Evolutionary conservation across 1,140 invertebrate species (phyloP).

Genomic region (Proctacanthus coquilletti): DNA sequence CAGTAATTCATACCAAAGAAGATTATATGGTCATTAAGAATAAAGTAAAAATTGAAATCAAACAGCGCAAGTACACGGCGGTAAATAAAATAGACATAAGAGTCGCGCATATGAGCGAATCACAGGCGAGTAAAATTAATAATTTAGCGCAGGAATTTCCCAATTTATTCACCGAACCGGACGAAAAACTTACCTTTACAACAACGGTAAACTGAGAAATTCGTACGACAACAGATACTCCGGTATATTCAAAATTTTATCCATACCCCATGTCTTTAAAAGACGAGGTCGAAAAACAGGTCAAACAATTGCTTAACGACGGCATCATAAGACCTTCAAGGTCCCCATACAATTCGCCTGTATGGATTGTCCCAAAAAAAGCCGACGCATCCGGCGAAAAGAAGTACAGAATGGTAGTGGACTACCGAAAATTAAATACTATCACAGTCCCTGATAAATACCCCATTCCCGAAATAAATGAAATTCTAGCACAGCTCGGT

Average conservation of each 20-base stretch:
- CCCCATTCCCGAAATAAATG: conserved; percentile 16
- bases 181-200: background rate
- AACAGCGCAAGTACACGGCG: no score
- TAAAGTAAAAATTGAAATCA: background rate
- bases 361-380: conserved; percentile 15
- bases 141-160: background rate
- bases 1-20: background rate
- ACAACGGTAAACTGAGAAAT: background rate
- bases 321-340: background rate
- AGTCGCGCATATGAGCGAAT: background rate
- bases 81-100: background rate
- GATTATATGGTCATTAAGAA: background rate
- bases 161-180: background rate
- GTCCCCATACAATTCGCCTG: no score
- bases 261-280: conserved; percentile 1
- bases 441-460: conserved; percentile 10
- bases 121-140: background rate
- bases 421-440: conserved; percentile 14
- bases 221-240: background rate
- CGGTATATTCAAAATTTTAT: background rate
- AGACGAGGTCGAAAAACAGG: background rate
- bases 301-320: background rate
- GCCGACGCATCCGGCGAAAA: conserved; percentile 10
- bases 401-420: conserved; percentile 12
- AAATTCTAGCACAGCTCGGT: conserved; percentile 29